Conservation (phyloP, 2,113 vertebrate species). For the Cygnus buccinator region DNA sequence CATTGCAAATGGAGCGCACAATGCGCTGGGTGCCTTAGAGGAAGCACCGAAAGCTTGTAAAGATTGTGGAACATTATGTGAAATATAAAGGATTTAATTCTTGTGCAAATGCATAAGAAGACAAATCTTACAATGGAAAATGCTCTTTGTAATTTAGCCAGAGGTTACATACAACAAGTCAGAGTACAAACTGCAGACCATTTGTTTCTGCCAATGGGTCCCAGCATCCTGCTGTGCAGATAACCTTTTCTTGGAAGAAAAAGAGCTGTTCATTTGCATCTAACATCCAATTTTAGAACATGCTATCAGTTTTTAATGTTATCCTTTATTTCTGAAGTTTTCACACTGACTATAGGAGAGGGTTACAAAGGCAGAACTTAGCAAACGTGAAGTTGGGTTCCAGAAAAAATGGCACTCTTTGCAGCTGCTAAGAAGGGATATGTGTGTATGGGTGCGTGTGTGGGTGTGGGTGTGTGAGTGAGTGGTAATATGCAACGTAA, state of each 20-base stretch:
- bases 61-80: not conserved
- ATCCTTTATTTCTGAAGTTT: not conserved
- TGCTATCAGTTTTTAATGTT: not conserved
- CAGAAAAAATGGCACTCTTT: not conserved
- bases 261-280: not conserved
- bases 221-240: conserved; percentile 22
- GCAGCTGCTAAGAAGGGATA: not conserved
- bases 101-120: not conserved
- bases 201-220: conserved; percentile 22
- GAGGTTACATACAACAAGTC: conserved; percentile 1
- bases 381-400: not conserved
- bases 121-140: not conserved
- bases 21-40: fast-evolving
- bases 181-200: conserved; percentile 2
- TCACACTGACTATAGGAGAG: not conserved
- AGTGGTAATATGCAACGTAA: not conserved
- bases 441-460: not conserved
- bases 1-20: not conserved
- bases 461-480: not conserved
- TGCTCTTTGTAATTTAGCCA: conserved; percentile 6
- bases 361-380: not conserved
- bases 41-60: not conserved
- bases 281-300: conserved; percentile 1
- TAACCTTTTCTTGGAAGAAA: conserved; percentile 51
- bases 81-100: not conserved